Evolutionary conservation across 2,888 invertebrate genomes (phyloP).

Genomic region (Pandemis heparana): DNA sequence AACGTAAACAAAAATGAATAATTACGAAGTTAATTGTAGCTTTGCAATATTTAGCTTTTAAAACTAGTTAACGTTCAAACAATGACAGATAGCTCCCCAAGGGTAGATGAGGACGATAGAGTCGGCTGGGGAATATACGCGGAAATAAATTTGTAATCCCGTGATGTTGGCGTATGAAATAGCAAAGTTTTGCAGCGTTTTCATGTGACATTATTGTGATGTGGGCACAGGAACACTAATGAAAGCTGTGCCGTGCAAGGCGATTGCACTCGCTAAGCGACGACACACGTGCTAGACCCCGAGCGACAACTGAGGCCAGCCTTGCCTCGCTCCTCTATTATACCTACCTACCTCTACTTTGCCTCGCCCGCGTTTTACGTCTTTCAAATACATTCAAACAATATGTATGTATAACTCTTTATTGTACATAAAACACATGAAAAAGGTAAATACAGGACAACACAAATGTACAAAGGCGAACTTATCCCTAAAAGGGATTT

Average conservation of each 20-base stretch:
- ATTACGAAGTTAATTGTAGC: conserved; percentile 5
- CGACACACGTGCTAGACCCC: conserved; percentile 12
- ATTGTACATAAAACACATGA: too few species aligned
- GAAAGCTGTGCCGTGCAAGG: conserved; percentile 48
- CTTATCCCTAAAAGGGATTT: too few species aligned
- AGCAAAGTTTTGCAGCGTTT: conserved; percentile 51
- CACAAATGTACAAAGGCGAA: too few species aligned
- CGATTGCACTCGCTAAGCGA: conserved; percentile 37
- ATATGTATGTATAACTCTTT: too few species aligned
- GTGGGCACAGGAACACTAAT: conserved; percentile 51
- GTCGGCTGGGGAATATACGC: conserved; percentile 38
- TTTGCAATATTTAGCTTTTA: conserved; percentile 36
- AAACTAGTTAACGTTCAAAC: conserved; percentile 49
- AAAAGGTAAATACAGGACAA: too few species aligned
- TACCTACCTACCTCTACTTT: neutral
- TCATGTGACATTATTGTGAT: conserved; percentile 47
- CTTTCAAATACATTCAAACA: conserved; percentile 1
- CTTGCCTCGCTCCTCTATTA: neutral
- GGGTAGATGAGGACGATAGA: conserved; percentile 54
- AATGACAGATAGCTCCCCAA: conserved; percentile 56
- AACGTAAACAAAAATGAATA: neutral
- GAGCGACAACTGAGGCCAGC: conserved; percentile 2
- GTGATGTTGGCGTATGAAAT: conserved; percentile 45
- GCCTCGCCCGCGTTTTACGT: neutral
- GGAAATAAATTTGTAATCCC: conserved; percentile 53